Evolutionary conservation across 2,113 vertebrate genomes (phyloP).

Genomic region (Speoplatyrhinus poulsoni): DNA sequence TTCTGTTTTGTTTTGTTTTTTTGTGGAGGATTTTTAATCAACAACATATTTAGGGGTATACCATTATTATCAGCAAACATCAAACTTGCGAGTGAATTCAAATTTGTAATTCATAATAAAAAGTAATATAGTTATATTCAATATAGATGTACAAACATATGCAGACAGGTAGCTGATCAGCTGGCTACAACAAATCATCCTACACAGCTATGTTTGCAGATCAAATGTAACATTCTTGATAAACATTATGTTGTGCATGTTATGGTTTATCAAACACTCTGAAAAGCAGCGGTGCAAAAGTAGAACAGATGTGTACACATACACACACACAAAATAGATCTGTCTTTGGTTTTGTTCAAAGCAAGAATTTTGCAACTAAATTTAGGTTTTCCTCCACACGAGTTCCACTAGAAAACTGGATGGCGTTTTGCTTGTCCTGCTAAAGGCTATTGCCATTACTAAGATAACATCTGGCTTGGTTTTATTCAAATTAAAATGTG

Average conservation of each 20-base stretch:
- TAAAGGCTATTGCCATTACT: background rate
- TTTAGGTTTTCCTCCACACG: background rate
- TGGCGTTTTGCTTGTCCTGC: too few species aligned
- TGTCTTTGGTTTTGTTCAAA: too few species aligned
- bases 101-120: too few species aligned
- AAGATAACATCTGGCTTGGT: background rate
- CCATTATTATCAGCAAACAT: too few species aligned
- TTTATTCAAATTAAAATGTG: background rate
- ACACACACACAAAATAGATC: too few species aligned
- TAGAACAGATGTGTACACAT: background rate
- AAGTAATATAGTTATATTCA: too few species aligned
- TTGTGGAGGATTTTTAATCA: background rate
- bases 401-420: background rate
- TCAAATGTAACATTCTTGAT: background rate
- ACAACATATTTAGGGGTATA: background rate
- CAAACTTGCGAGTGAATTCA: too few species aligned
- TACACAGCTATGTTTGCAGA: background rate
- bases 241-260: background rate
- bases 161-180: background rate
- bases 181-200: constrained; percentile 11
- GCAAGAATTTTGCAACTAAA: too few species aligned
- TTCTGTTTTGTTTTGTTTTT: background rate
- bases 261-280: background rate
- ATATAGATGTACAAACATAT: background rate
- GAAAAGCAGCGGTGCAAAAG: background rate